Evolutionary conservation across 2,113 vertebrate genomes (phyloP).

Genomic region (Podocnemis expansa): DNA sequence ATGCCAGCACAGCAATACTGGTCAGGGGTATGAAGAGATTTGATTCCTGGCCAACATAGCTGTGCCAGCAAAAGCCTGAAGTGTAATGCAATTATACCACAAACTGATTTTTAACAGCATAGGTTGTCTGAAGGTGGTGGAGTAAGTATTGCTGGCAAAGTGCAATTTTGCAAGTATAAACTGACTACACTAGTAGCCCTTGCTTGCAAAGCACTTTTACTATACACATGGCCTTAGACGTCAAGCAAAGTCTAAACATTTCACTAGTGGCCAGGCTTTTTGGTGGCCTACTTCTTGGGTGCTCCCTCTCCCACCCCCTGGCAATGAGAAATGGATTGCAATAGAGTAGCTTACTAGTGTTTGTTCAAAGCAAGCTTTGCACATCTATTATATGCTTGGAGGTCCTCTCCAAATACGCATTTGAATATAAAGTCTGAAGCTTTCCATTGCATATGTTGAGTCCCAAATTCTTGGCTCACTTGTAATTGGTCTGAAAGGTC

Average conservation of each 20-base stretch:
- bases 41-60: neutral
- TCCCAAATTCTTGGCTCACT: slow-evolving; percentile 60
- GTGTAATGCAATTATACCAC: neutral
- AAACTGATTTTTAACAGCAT: neutral
- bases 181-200: neutral
- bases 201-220: neutral
- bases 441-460: slow-evolving; percentile 60
- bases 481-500: neutral
- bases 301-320: neutral
- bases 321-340: neutral
- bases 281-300: neutral
- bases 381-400: neutral
- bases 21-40: neutral
- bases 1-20: neutral
- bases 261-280: neutral
- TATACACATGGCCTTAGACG: neutral
- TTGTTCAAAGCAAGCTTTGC: slow-evolving; percentile 19
- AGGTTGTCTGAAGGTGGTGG: neutral
- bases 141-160: neutral
- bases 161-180: neutral
- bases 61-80: neutral
- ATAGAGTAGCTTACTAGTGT: neutral
- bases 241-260: neutral
- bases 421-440: slow-evolving; percentile 3
- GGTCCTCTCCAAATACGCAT: slow-evolving; percentile 30